Evolutionary conservation across 2,888 invertebrate genomes (phyloP).

Genomic region (Cheilosia variabilis): DNA sequence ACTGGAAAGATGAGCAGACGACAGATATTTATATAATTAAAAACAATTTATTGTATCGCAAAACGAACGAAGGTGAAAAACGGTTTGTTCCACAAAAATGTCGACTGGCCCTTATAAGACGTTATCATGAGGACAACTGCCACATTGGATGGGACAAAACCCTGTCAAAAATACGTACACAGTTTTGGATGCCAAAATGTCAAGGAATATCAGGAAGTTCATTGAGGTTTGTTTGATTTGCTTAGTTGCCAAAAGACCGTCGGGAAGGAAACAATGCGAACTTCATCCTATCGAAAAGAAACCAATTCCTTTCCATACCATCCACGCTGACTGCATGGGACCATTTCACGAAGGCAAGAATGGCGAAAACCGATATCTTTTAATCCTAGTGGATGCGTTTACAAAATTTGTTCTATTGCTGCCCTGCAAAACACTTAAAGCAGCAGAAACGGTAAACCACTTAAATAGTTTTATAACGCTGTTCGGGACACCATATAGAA

Average conservation of each 20-base stretch:
- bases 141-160: conserved; percentile 70
- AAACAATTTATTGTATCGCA: conserved; percentile 13
- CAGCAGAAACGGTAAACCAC: neutral
- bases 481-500: conserved; percentile 9
- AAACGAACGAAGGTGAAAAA: conserved; percentile 12
- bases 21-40: neutral
- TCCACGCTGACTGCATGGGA: conserved; percentile 61
- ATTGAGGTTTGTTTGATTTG: conserved; percentile 52
- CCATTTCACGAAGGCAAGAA: conserved; percentile 43
- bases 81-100: conserved; percentile 33
- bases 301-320: conserved; percentile 43
- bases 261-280: conserved; percentile 60
- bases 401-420: conserved; percentile 5
- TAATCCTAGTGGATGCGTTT: neutral
- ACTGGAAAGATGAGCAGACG: neutral
- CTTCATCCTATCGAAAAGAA: conserved; percentile 60
- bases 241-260: conserved; percentile 58
- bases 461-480: neutral
- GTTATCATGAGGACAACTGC: conserved; percentile 66
- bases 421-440: conserved; percentile 4
- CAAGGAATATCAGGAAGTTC: conserved; percentile 63
- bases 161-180: conserved; percentile 45
- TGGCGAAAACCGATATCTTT: neutral
- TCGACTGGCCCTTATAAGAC: conserved; percentile 31
- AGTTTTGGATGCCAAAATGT: conserved; percentile 67